Conservation (phyloP, 2,113 vertebrate genomes). For the Gallinago jamesoni region DNA sequence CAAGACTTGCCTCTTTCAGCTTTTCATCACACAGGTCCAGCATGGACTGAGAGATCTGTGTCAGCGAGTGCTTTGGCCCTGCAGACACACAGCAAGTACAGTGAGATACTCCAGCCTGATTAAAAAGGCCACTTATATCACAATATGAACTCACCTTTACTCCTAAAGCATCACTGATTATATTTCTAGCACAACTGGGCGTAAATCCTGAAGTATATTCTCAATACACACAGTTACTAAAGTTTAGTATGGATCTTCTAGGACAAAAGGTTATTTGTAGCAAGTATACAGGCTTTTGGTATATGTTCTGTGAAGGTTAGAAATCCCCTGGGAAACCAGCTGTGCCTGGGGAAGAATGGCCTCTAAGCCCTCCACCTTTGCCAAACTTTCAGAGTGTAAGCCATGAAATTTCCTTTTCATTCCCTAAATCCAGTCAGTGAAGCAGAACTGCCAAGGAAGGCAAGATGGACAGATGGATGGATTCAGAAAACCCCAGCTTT, state of each 20-base stretch:
- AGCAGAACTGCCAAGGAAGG: not conserved
- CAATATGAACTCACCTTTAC: not conserved
- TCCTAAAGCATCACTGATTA: not conserved
- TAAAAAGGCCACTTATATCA: not conserved
- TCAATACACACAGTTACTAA: not conserved
- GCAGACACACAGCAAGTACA: constrained; percentile 39
- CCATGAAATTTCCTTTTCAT: not conserved
- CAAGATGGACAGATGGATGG: not conserved
- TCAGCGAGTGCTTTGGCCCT: constrained; percentile 97
- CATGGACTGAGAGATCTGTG: constrained; percentile 96
- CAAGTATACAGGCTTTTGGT: not conserved
- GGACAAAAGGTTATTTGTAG: not conserved
- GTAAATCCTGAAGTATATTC: not conserved
- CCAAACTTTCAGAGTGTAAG: not conserved
- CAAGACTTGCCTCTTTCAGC: constrained; percentile 89
- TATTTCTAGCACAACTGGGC: not conserved
- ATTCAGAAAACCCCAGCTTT: not conserved
- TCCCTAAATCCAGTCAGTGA: not conserved
- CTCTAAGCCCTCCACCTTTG: not conserved
- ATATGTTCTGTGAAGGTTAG: not conserved
- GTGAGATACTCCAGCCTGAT: not conserved
- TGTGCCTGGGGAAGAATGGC: not conserved
- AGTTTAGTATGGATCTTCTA: not conserved
- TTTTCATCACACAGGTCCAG: constrained; percentile 94
- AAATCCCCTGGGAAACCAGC: not conserved